Evolutionary conservation across 2,888 invertebrate genomes (phyloP).

Genomic region (Microplitis deprimator): DNA sequence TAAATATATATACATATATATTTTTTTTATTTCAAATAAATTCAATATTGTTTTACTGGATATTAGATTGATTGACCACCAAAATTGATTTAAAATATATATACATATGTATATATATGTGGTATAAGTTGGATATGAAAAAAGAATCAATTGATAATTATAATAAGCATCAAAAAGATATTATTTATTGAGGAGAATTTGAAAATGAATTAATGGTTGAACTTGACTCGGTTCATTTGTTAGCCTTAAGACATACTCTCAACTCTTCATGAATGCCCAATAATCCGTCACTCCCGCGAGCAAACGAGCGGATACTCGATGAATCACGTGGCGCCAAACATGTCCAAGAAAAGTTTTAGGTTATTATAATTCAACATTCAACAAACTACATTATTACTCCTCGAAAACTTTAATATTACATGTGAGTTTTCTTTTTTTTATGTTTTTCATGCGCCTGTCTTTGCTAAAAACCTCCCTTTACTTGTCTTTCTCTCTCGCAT

Average conservation of each 20-base stretch:
- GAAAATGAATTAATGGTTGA: constrained; percentile 34
- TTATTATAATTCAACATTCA: background rate
- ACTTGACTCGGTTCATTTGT: constrained; percentile 34
- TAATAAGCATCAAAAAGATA: constrained; percentile 8
- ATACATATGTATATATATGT: background rate
- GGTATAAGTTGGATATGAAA: background rate
- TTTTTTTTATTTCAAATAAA: background rate
- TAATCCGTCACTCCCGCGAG: constrained; percentile 47
- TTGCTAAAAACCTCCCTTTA: background rate
- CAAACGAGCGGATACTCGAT: constrained; percentile 37
- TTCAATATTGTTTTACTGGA: background rate
- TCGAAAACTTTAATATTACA: background rate
- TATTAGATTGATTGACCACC: constrained; percentile 4
- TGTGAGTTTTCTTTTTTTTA: background rate
- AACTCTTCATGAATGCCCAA: constrained; percentile 47
- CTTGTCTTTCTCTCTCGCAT: background rate
- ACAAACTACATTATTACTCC: background rate
- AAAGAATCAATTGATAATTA: constrained; percentile 32
- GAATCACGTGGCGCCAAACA: constrained; percentile 42
- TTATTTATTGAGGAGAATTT: constrained; percentile 30
- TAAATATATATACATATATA: too few relatives aligned
- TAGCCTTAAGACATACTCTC: constrained; percentile 34
- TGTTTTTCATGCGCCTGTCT: background rate
- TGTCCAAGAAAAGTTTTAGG: constrained; percentile 28
- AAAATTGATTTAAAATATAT: background rate